Evolutionary conservation across 2,797 vertebrate genomes (phyloP), one percentile per base, ranked within the genome.

Genomic region (Cynopterus sphinx): DNA sequence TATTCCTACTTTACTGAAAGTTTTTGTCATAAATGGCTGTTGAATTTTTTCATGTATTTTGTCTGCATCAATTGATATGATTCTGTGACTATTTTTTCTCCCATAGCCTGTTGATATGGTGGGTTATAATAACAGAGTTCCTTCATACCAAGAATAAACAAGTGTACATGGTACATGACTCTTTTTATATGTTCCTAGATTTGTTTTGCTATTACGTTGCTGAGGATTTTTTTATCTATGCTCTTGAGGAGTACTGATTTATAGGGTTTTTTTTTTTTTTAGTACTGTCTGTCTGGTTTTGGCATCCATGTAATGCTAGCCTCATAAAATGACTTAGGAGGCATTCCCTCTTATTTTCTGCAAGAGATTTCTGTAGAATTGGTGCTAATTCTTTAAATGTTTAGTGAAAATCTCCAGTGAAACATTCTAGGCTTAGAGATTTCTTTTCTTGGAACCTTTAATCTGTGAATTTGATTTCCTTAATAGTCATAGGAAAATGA

Each of bases 41-140:
- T 94, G 51, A 96, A 70, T 89, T 96, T 86, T 68, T 21, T 67
- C 94, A 88, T 22, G 19, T 68, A 41, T 59, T 95, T 83, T 95
- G 87, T 49, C 39, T 78, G 59, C 12, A 95, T 55, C 65, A 63
- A 49, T 31, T 91, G 51, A 73, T 88, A 59, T 22, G 78, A 87
- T 74, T 46, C 51, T 49, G 17, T 31, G 43, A 84, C 63, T 85
- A 59, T 49, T 67, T 92, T 89, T 79, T 59, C n/a, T 49, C 51
- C 71, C 22, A 26, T 24, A 61, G 59, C 21, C 31, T 94, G 15
- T 9, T 79, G 57, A 91, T 87, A 88, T 13, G 26, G 65, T 79
- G 43, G 53, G 84, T 96, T 95, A 84, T 43, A 61, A 31, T 49
- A 39, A 65, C 4, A 49, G 63, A 81, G 55, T 81, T 94, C 31